Percentiles rank a stretch among this genome's conserved stretches.
phyloP scores from a whole-genome alignment of 2,113 vertebrate genomes.

The Ophiodon elongatus region DNA sequence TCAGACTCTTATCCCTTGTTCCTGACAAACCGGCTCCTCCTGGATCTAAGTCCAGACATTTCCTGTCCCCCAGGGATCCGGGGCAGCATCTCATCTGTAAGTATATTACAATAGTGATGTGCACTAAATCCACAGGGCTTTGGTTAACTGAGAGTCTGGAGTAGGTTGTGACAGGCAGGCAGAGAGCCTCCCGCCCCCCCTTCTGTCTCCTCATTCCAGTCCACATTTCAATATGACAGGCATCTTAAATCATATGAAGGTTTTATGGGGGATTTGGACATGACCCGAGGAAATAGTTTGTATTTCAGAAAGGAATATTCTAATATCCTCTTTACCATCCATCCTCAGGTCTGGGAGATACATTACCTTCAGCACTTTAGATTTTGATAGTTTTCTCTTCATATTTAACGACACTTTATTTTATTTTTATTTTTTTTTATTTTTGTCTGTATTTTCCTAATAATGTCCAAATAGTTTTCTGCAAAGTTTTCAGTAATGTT shows the following conservation, averaged over 20 bases:
- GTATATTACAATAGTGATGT: constrained; percentile 31
- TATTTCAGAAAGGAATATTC: constrained; percentile 52
- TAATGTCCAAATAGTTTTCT: constrained; percentile 1
- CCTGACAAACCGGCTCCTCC: constrained; percentile 46
- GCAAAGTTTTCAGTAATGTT: not conserved
- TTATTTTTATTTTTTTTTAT: too few species aligned
- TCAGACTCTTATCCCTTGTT: constrained; percentile 39
- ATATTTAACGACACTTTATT: not conserved
- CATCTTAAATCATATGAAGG: constrained; percentile 66
- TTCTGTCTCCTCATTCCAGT: constrained; percentile 27
- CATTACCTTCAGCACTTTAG: constrained; percentile 30
- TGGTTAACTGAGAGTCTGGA: constrained; percentile 23
- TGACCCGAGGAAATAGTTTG: constrained; percentile 70
- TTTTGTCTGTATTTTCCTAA: not conserved
- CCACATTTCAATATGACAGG: constrained; percentile 70
- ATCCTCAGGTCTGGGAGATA: constrained; percentile 47
- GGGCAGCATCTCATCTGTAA: constrained; percentile 48
- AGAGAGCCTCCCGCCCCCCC: not conserved
- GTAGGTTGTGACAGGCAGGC: constrained; percentile 7
- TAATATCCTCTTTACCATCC: constrained; percentile 23
- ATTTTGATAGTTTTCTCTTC: constrained; percentile 12
- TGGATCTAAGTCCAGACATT: constrained; percentile 65
- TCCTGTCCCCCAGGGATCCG: constrained; percentile 53
- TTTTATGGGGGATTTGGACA: constrained; percentile 58
- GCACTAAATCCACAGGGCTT: constrained; percentile 26